Evolutionary conservation across 2,113 vertebrate genomes (phyloP), one percentile per base, ranked within the genome.

Genomic region (Zosterops japonicus): DNA sequence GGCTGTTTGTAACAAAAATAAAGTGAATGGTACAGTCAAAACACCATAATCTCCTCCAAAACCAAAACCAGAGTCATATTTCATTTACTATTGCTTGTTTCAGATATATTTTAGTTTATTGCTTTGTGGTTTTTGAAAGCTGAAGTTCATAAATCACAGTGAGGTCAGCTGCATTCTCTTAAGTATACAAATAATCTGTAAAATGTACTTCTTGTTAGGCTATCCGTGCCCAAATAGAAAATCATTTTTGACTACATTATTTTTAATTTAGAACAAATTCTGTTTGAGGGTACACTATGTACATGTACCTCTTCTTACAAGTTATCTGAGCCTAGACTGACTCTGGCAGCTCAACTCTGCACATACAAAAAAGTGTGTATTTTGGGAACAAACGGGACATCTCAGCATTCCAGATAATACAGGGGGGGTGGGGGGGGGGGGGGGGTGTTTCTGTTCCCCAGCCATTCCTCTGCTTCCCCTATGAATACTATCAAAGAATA

Each of bases 221-320:
- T 88, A 46, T 33, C 19, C 52, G 36, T 53, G 14, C 46, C 46
- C 35, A 67, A 83, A 86, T 23, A 63, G 52, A 71, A 87, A 82
- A 82, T 21, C 1, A 49, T 29, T 12, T 91, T 87, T 85, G 57
- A 84, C 44, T 57, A 65, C 41, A 28, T 41, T 55, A 53, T 90
- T 83, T 92, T 74, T 67, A 19, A 80, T 93, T 91, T 86, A 63
- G 85, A 93, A 77, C 55, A 88, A 90, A 83, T 14, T 85, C 47
- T 2, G 3, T 79, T 39, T 84, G 72, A 80, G 36, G 57, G 68
- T 49, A 80, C n/a, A 18, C 19, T 74, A 6, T 23, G 33, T 64
- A 67, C 71, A 41, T 55, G 17, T 64, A 70, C 47, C 16, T 41
- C 53, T 87, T 85, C 78, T 83, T 89, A 77, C 63, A 83, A 67